Conservation (phyloP, 2,888 invertebrate species). For the Alentia gelatinosa region DNA sequence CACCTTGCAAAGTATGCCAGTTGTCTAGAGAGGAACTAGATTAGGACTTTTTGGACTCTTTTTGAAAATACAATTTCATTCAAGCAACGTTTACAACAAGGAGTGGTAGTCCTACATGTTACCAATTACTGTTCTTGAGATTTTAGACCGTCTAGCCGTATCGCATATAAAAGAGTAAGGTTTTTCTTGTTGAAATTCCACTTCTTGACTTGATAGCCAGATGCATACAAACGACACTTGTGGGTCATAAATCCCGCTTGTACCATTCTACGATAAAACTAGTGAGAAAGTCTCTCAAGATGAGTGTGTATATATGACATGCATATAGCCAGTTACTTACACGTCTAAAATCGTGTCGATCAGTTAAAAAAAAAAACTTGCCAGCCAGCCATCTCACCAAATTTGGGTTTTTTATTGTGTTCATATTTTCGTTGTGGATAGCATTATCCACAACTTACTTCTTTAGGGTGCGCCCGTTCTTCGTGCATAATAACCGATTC, state of each 20-base stretch:
- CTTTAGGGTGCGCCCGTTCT: not conserved
- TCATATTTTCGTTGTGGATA: not conserved
- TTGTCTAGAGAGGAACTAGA: constrained; percentile 41
- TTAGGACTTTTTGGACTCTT: constrained; percentile 48
- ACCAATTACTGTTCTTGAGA: constrained; percentile 49
- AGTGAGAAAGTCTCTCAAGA: not conserved
- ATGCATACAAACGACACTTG: constrained; percentile 3
- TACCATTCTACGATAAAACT: not conserved
- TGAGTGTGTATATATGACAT: not conserved
- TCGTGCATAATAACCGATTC: not conserved
- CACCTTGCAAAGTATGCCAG: constrained; percentile 52
- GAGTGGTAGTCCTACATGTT: constrained; percentile 41
- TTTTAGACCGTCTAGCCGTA: constrained; percentile 50
- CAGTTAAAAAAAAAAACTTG: constrained; percentile 17
- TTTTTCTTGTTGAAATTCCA: constrained; percentile 48
- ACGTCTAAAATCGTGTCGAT: not conserved
- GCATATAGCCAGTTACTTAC: not conserved
- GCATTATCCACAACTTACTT: too few species aligned
- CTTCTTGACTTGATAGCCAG: constrained; percentile 52
- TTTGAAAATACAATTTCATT: constrained; percentile 13
- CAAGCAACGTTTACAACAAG: constrained; percentile 44
- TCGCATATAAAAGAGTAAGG: constrained; percentile 46
- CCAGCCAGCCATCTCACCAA: constrained; percentile 26
- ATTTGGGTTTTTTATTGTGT: not conserved
- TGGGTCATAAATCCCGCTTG: not conserved